Evolutionary conservation across 2,888 invertebrate genomes (phyloP).

Genomic region (Chloroclysta siterata): DNA sequence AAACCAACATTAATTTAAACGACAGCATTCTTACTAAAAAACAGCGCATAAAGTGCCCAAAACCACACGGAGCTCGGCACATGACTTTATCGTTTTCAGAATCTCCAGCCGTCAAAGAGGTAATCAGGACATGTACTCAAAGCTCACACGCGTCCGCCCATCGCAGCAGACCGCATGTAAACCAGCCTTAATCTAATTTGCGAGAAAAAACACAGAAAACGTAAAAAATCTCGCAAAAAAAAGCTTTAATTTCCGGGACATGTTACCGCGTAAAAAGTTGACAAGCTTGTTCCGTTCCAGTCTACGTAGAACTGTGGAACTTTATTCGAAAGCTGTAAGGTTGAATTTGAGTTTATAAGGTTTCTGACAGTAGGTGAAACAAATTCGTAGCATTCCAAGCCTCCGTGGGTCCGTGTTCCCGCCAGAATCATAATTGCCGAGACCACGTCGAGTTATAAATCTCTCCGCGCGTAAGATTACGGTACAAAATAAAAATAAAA

Average conservation of each 20-base stretch:
- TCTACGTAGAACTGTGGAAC: conserved; percentile 19
- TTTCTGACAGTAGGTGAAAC: conserved; percentile 37
- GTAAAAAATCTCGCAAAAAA: conserved; percentile 30
- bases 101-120: conserved; percentile 20
- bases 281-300: conserved; percentile 31
- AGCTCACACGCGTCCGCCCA: conserved; percentile 24
- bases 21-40: conserved; percentile 11
- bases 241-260: conserved; percentile 39
- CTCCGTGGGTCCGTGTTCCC: conserved; percentile 42
- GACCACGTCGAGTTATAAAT: conserved; percentile 62
- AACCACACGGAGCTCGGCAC: conserved; percentile 1
- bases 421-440: conserved; percentile 62
- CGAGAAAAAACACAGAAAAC: conserved; percentile 29
- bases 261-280: conserved; percentile 34
- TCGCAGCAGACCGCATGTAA: conserved; percentile 26
- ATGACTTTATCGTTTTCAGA: conserved; percentile 20
- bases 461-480: conserved; percentile 63
- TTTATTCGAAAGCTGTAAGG: conserved; percentile 18
- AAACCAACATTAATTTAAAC: background rate
- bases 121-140: conserved; percentile 27
- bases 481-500: conserved; percentile 61
- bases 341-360: conserved; percentile 15
- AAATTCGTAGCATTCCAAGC: conserved; percentile 57
- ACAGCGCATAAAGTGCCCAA: conserved; percentile 1
- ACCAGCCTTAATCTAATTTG: conserved; percentile 40